A percentile compares a stretch with the other conserved stretches of the same genome.
Evolutionary conservation across 2,888 invertebrate genomes (phyloP).

Genomic region (Trachelus troglodyta): DNA sequence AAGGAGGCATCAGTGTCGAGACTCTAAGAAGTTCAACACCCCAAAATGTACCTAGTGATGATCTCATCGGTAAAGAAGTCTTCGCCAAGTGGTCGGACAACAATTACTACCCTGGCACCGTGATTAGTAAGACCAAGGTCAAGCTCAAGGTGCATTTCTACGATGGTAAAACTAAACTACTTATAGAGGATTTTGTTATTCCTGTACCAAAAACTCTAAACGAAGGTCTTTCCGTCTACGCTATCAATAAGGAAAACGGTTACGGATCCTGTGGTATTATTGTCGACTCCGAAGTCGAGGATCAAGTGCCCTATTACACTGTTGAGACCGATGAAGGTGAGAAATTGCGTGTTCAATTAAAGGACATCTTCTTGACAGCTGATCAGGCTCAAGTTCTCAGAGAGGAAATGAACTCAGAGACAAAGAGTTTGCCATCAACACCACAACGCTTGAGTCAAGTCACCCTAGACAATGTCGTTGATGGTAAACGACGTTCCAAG

Average conservation of each 20-base stretch:
- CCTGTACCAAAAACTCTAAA: slow-evolving; percentile 44
- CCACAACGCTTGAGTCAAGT: slow-evolving; percentile 49
- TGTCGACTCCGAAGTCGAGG: slow-evolving; percentile 30
- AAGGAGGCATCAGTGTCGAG: neutral
- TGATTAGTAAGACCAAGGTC: slow-evolving; percentile 70
- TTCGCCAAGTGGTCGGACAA: slow-evolving; percentile 78
- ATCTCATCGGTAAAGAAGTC: slow-evolving; percentile 63
- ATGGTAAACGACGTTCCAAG: slow-evolving; percentile 51
- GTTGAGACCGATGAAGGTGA: slow-evolving; percentile 52
- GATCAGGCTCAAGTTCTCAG: slow-evolving; percentile 57
- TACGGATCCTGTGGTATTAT: slow-evolving; percentile 55
- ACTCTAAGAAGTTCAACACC: slow-evolving; percentile 14
- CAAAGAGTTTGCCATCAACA: slow-evolving; percentile 43
- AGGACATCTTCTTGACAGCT: slow-evolving; percentile 50
- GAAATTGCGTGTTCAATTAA: slow-evolving; percentile 45
- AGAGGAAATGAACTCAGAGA: slow-evolving; percentile 37
- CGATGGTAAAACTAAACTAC: slow-evolving; percentile 72
- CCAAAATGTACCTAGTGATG: slow-evolving; percentile 31
- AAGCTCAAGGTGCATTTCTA: slow-evolving; percentile 75
- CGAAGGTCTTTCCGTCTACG: slow-evolving; percentile 53
- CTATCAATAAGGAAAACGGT: slow-evolving; percentile 42
- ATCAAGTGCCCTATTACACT: slow-evolving; percentile 38
- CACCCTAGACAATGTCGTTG: slow-evolving; percentile 54
- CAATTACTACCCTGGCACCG: slow-evolving; percentile 75
- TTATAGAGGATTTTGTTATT: slow-evolving; percentile 74